A percentile compares a stretch with the other conserved stretches of the same genome.
Evolutionary conservation across 2,113 vertebrate genomes (phyloP).

Genomic region (Okapia johnstoni): DNA sequence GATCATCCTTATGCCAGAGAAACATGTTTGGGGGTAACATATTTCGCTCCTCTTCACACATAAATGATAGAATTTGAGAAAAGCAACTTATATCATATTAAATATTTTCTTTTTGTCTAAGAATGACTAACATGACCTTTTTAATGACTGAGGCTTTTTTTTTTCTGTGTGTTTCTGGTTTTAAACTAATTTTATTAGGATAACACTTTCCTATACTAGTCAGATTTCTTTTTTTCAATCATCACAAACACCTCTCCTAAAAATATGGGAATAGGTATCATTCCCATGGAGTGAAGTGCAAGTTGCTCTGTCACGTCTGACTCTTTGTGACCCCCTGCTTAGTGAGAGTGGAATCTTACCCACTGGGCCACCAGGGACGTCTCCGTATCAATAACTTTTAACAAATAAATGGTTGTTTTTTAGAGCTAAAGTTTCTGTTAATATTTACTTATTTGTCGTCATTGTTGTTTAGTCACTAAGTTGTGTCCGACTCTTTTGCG

Average conservation of each 20-base stretch:
- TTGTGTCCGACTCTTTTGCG: not conserved
- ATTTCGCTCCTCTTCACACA: not conserved
- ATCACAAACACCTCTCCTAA: not conserved
- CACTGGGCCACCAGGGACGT: not conserved
- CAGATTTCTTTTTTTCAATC: not conserved
- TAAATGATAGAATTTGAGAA: not conserved
- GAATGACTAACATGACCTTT: not conserved
- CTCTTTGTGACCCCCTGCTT: not conserved
- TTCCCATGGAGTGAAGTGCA: not conserved
- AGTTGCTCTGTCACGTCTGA: not conserved
- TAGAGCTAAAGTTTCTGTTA: not conserved
- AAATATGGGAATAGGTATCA: not conserved
- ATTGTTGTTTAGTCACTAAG: not conserved
- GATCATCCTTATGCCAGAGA: not conserved
- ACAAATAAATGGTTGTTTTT: not conserved
- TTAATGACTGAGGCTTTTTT: not conserved
- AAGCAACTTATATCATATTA: not conserved
- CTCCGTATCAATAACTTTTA: not conserved
- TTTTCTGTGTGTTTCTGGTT: not conserved
- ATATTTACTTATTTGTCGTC: not conserved
- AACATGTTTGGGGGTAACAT: not conserved
- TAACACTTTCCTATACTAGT: not conserved
- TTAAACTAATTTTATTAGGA: not conserved
- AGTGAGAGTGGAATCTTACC: not conserved
- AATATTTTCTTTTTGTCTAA: not conserved